These are phyloP conservation scores for Bettongia penicillata DNA, from an alignment of 2,113 vertebrate genomes.

Conservation along the genomic window DNA sequence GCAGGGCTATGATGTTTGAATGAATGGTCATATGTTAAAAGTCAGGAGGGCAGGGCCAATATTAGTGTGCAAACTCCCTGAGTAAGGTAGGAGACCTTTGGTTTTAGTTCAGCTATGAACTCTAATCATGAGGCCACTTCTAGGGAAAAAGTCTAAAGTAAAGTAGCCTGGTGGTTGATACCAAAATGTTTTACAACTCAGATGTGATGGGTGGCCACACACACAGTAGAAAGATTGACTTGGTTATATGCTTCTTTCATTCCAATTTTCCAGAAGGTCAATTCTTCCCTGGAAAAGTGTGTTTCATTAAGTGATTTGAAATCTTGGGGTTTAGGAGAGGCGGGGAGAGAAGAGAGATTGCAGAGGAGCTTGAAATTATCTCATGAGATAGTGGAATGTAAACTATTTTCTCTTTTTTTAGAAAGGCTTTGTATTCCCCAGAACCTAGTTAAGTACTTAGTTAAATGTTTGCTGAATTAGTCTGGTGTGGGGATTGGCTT, in stretches of 20 bases:
- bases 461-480: not conserved
- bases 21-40: not conserved
- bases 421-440: not conserved
- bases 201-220: not conserved
- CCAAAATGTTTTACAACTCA: not conserved
- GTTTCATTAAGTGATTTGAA: not conserved
- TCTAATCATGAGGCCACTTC: not conserved
- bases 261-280: not conserved
- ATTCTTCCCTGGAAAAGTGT: not conserved
- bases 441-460: not conserved
- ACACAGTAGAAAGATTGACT: not conserved
- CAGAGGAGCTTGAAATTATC: not conserved
- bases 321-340: not conserved
- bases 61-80: not conserved
- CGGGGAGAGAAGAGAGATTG: not conserved
- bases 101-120: not conserved
- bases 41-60: not conserved
- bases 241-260: not conserved
- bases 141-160: not conserved
- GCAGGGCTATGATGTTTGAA: not conserved
- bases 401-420: not conserved
- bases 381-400: not conserved
- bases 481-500: not conserved
- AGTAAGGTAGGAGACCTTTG: not conserved
- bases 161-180: not conserved